A percentile compares a stretch with the other conserved stretches of the same genome.
phyloP scores from a whole-genome alignment of 2,797 vertebrate genomes.

The Halcyon smyrnensis region DNA sequence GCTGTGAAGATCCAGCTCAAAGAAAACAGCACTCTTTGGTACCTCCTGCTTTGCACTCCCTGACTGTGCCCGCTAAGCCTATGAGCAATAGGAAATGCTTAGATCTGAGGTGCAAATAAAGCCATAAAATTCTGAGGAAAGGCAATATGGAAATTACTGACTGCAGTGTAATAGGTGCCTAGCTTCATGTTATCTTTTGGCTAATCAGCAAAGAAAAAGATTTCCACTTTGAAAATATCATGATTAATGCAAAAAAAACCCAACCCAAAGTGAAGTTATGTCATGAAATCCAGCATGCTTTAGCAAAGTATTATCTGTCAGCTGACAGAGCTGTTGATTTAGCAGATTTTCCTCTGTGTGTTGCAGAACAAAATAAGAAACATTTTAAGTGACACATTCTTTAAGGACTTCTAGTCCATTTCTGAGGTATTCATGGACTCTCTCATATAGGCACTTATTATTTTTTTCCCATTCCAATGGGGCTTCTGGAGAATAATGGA shows the following conservation, averaged over 20 bases:
- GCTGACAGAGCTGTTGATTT: slow-evolving; percentile 40
- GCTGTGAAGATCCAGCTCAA: not conserved
- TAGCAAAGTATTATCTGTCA: slow-evolving; percentile 3
- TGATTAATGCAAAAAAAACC: not conserved
- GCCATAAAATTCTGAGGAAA: not conserved
- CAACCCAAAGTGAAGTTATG: slow-evolving; percentile 9
- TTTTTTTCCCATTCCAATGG: not conserved
- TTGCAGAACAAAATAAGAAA: slow-evolving; percentile 11
- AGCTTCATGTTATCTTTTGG: not conserved
- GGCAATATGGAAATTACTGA: not conserved
- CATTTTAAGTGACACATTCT: not conserved
- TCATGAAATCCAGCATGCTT: slow-evolving; percentile 15
- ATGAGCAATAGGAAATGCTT: not conserved
- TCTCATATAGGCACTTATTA: not conserved
- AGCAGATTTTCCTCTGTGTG: slow-evolving; percentile 29
- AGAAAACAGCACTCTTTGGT: not conserved
- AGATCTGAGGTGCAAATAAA: not conserved
- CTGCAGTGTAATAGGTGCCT: not conserved
- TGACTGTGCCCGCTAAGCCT: not conserved
- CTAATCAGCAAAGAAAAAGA: not conserved
- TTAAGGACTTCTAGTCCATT: not conserved
- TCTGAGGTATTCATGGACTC: not conserved
- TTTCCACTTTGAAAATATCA: not conserved
- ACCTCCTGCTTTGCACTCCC: not conserved
- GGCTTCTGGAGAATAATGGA: not conserved